These are phyloP conservation scores for Agrotis ipsilon DNA, from an alignment of 2,888 invertebrate genomes.

Conservation along the genomic window DNA sequence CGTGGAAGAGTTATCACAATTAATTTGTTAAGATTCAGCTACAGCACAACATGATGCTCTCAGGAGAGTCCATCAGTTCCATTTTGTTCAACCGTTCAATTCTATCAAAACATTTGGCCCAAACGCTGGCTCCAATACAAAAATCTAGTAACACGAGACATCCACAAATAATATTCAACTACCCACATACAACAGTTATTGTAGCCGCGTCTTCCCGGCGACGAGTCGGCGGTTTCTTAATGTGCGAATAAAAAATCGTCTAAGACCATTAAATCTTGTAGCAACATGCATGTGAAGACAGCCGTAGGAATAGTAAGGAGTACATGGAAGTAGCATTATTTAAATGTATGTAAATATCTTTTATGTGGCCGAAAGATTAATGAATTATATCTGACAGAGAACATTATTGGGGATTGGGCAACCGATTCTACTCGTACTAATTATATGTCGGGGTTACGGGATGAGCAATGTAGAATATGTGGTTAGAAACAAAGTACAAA, in stretches of 20 bases:
- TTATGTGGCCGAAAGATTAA: constrained; percentile 46
- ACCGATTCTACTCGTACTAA: neutral
- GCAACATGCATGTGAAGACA: constrained; percentile 59
- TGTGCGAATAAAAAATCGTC: constrained; percentile 78
- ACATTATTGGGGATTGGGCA: constrained; percentile 32
- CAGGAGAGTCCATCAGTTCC: too few species aligned
- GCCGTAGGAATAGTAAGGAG: constrained; percentile 30
- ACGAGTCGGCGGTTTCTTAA: constrained; percentile 71
- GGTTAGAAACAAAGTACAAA: neutral
- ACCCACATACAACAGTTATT: constrained; percentile 79
- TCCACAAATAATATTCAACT: constrained; percentile 78
- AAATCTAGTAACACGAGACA: constrained; percentile 66
- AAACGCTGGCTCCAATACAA: constrained; percentile 49
- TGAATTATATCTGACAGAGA: constrained; percentile 39
- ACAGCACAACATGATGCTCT: too few species aligned
- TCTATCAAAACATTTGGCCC: constrained; percentile 7
- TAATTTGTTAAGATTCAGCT: too few species aligned
- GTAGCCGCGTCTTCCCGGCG: constrained; percentile 68
- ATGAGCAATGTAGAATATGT: neutral
- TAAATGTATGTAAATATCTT: constrained; percentile 53
- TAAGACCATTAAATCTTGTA: constrained; percentile 61
- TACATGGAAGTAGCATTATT: constrained; percentile 61
- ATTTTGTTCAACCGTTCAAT: neutral
- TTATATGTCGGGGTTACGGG: neutral
- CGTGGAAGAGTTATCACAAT: too few species aligned